These are phyloP conservation scores for Myzus persicae DNA, from an alignment of 1,140 invertebrate genomes.

Conservation along the genomic window DNA sequence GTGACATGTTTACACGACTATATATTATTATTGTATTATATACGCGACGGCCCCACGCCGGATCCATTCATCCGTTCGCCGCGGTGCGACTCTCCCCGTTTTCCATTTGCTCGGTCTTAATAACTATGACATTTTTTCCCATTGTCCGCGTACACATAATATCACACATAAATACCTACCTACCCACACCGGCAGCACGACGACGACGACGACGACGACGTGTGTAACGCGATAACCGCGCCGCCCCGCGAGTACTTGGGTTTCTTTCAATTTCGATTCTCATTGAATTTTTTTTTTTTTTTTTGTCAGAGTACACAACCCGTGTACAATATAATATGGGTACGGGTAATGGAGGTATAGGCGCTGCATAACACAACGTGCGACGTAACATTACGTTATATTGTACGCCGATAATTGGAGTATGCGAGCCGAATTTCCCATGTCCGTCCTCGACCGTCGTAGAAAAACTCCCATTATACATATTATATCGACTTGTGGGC, in stretches of 20 bases:
- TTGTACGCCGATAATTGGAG: neutral
- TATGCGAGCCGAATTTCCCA: conserved; percentile 30
- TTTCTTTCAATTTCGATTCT: neutral
- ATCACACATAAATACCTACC: neutral
- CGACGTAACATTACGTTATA: neutral
- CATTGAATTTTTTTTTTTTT: neutral
- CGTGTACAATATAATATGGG: too few species aligned
- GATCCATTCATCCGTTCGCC: neutral
- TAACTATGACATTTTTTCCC: conserved; percentile 44
- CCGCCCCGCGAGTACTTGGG: neutral
- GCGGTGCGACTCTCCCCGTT: neutral
- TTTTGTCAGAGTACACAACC: neutral
- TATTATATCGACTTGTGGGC: neutral
- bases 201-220: too few species aligned
- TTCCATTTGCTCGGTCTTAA: neutral
- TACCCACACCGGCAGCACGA: neutral
- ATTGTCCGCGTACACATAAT: neutral
- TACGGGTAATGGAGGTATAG: too few species aligned
- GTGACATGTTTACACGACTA: conserved; percentile 46
- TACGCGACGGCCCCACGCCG: neutral
- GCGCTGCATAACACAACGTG: neutral
- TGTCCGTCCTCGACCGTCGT: conserved; percentile 6
- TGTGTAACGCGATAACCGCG: conserved; percentile 41
- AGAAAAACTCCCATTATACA: neutral
- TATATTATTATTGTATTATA: neutral